Base-by-base conservation (phyloP, 2,797 vertebrate species). In the Gambelia wislizenii region DNA sequence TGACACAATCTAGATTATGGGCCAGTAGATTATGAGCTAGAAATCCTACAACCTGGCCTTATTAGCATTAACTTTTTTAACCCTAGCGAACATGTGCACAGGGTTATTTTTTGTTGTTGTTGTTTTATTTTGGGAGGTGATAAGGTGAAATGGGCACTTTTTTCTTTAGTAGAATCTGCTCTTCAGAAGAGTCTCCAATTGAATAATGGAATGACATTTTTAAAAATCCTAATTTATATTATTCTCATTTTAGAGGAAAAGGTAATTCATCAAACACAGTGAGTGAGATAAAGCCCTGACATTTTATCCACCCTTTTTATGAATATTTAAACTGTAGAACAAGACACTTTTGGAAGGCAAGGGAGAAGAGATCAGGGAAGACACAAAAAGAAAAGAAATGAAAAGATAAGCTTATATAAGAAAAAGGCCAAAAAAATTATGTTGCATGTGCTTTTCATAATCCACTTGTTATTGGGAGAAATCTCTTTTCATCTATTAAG, bases 271-370 rank as follows among this genome's bases (percentile, higher is more conserved):
- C 25, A 92, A 8, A 56, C 47, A 91, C 9, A 70, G 79, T 13
- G 91, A 89, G 25, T 79, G 42, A 94, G 52, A 87, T 85, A 74
- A 93, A 91, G 44, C 74, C 76, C 52, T 92, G 86, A 80, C 44
- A 87, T 93, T 93, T 93, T 70, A 90, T 86, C 76, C 84, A 4
- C 1, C 82, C 0, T 54, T 91, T 92, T 89, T 61, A 92, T 92
- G 20, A 93, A 91, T 88, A 89, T 92, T 91, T 89, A 59, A 93
- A 81, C 20, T 85, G 13, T 1, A 89, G 78, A 44, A 90, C 14
- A 69, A 84, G 72, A 86, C n/a, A 59, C 2, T 70, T 86, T 90
- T 82, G 84, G 20, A 91, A 33, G 87, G 33, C 1, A 12, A 75
- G 9, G 79, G 1, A 87, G 5, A 91, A 86, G 0, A 87, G 87